Conservation (phyloP, 2,888 invertebrate species). For the Hemicrepidius hirtus region DNA sequence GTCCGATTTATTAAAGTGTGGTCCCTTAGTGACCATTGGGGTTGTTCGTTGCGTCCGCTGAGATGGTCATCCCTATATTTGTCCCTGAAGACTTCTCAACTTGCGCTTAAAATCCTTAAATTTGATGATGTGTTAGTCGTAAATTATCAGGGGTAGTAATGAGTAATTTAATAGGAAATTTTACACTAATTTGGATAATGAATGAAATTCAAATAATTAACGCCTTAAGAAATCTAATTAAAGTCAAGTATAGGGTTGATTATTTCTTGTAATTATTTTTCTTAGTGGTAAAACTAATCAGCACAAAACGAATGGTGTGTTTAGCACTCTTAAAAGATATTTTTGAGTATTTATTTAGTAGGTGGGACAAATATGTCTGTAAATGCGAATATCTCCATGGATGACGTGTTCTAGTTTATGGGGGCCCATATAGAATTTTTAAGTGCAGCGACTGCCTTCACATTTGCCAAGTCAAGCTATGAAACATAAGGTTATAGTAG, state of each 20-base stretch:
- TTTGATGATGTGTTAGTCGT: conserved; percentile 23
- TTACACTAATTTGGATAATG: background rate
- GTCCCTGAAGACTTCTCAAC: conserved; percentile 37
- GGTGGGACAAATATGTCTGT: conserved; percentile 1
- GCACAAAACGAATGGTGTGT: too few relatives aligned
- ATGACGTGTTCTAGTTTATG: conserved; percentile 49
- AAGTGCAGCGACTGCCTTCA: conserved; percentile 51
- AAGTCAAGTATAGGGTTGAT: too few relatives aligned
- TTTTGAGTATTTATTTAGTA: background rate
- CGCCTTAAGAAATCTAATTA: too few relatives aligned
- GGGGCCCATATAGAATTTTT: conserved; percentile 52
- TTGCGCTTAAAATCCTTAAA: conserved; percentile 22
- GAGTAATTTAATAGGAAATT: background rate
- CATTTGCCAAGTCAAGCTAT: conserved; percentile 67
- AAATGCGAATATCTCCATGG: conserved; percentile 41
- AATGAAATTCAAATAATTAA: too few relatives aligned
- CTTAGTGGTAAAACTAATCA: too few relatives aligned
- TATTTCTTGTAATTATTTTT: too few relatives aligned
- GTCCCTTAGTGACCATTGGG: conserved; percentile 47
- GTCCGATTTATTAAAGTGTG: conserved; percentile 48
- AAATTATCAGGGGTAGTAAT: background rate
- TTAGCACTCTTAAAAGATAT: background rate
- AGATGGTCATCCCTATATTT: conserved; percentile 42
- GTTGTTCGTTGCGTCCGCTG: conserved; percentile 38
- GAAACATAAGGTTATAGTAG: conserved; percentile 71